Conservation (phyloP, 1,140 invertebrate species). For the Bursaphelenchus mucronatus region DNA sequence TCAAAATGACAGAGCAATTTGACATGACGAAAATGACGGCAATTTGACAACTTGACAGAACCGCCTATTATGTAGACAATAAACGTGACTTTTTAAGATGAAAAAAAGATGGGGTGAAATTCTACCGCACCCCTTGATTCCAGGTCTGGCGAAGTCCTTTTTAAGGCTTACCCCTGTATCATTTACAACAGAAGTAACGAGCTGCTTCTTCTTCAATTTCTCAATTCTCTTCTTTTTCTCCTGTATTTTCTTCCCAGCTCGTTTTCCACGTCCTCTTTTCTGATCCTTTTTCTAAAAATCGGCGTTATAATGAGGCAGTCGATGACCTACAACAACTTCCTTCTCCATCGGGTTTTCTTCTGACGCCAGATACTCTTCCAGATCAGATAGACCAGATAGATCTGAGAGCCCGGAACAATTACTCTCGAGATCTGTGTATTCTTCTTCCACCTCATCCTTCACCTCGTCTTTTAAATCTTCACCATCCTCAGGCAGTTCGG, state of each 20-base stretch:
- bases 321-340: background rate
- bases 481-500: constrained; percentile 34
- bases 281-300: constrained; percentile 13
- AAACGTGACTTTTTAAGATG: too few species aligned
- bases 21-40: too few species aligned
- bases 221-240: constrained; percentile 39
- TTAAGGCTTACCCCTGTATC: constrained; percentile 1
- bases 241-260: constrained; percentile 38
- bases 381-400: constrained; percentile 43
- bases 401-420: constrained; percentile 50
- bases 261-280: constrained; percentile 1
- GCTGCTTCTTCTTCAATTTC: constrained; percentile 46
- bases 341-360: constrained; percentile 34
- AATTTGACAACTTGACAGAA: too few species aligned
- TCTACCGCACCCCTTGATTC: too few species aligned
- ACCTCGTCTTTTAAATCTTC: constrained; percentile 38
- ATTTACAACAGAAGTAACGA: constrained; percentile 23
- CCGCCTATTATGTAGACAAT: too few species aligned
- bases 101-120: too few species aligned
- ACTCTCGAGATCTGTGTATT: constrained; percentile 45
- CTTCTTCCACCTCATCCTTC: constrained; percentile 29
- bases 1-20: too few species aligned
- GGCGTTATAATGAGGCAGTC: constrained; percentile 2
- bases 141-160: too few species aligned
- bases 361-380: constrained; percentile 36